Conservation (phyloP, 2,888 invertebrate species). For the Euclidia mi region DNA sequence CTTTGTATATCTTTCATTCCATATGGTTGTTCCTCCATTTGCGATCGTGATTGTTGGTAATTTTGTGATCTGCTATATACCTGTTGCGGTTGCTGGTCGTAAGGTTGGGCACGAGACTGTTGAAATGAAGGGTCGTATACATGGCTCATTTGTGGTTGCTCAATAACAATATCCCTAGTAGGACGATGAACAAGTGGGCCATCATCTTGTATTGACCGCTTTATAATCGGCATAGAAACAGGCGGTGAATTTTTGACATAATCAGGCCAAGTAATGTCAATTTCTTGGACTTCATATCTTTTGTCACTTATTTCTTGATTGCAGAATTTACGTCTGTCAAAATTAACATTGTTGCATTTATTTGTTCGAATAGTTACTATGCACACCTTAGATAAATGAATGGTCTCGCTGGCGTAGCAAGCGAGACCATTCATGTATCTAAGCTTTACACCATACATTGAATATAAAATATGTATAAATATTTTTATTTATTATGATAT, state of each 20-base stretch:
- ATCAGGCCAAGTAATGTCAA: slow-evolving; percentile 30
- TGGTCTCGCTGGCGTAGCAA: too few relatives aligned
- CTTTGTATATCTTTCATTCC: too few relatives aligned
- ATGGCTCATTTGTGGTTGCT: too few relatives aligned
- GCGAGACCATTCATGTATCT: too few relatives aligned
- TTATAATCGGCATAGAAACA: background rate
- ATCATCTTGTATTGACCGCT: slow-evolving; percentile 4
- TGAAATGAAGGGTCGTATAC: background rate
- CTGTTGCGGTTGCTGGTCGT: background rate
- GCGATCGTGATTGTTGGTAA: background rate
- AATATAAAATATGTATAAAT: too few relatives aligned
- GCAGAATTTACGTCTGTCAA: slow-evolving; percentile 29
- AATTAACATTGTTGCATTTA: background rate
- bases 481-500: too few relatives aligned
- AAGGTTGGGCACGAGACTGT: background rate
- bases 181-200: background rate
- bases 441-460: too few relatives aligned
- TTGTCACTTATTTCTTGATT: slow-evolving; percentile 21
- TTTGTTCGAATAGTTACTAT: background rate
- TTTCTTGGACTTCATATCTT: slow-evolving; percentile 22
- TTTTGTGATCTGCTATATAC: background rate
- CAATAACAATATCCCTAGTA: background rate
- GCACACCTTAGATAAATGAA: too few relatives aligned
- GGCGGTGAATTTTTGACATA: background rate
- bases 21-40: too few relatives aligned